A percentile compares a stretch with the other conserved stretches of the same genome.
Conservation (phyloP, 2,888 invertebrate species). For the Pemphredon lugubris region DNA sequence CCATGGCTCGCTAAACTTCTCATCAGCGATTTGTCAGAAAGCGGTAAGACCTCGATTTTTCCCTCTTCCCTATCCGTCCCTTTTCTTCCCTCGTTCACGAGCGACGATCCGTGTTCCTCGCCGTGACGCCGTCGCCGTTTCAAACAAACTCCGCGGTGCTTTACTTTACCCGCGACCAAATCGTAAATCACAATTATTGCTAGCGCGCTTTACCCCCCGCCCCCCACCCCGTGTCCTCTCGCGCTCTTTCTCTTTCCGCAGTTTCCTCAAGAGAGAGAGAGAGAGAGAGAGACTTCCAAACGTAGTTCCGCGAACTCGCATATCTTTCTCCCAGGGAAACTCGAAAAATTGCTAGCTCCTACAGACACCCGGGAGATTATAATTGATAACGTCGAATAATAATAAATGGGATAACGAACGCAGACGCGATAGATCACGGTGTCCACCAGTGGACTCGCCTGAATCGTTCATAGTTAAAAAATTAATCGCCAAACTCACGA, state of each 20-base stretch:
- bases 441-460: neutral
- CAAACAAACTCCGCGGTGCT: slow-evolving; percentile 63
- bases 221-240: slow-evolving; percentile 14
- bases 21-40: slow-evolving; percentile 55
- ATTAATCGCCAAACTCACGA: neutral
- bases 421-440: too few relatives aligned
- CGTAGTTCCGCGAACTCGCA: too few relatives aligned
- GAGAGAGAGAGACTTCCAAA: too few relatives aligned
- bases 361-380: too few relatives aligned
- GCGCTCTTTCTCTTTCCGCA: slow-evolving; percentile 33
- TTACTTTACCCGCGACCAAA: slow-evolving; percentile 63
- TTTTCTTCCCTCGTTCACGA: slow-evolving; percentile 7
- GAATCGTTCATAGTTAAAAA: neutral
- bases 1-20: slow-evolving; percentile 41
- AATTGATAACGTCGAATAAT: too few relatives aligned
- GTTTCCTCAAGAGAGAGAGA: slow-evolving; percentile 59
- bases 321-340: too few relatives aligned
- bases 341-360: too few relatives aligned
- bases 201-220: slow-evolving; percentile 49
- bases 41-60: slow-evolving; percentile 40
- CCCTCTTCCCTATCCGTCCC: neutral
- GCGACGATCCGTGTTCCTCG: slow-evolving; percentile 32
- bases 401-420: too few relatives aligned
- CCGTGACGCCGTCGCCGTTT: slow-evolving; percentile 35
- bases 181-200: slow-evolving; percentile 78